Evolutionary conservation across 2,797 vertebrate species (phyloP), one percentile per base, ranked within the genome.

Genomic region (Hirundo rustica): DNA sequence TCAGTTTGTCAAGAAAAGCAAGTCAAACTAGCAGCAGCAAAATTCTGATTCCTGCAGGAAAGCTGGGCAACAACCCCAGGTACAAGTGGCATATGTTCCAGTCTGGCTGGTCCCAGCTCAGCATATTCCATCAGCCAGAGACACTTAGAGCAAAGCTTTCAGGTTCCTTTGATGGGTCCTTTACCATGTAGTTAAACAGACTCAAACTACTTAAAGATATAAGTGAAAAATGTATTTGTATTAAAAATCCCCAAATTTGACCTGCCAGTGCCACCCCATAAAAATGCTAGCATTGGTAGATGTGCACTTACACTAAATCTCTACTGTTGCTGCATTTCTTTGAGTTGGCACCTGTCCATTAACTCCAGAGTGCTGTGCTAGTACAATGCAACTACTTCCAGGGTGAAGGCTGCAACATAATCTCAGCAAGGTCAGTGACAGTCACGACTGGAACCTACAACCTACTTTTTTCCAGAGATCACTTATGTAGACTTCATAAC

Each of bases 301-400:
- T 54, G 19, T 48, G 14, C 27, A 54, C 15, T 58, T 57, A 38
- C 87, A 91, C 10, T 58, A 68, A 72, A 84, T 36, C 53, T 77
- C 45, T 62, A 58, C 15, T 5, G 25, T 47, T 26, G 9, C 3
- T 15, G 5, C 19, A 20, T 42, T 23, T 83, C 68, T 66, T 16
- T 58, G 25, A 66, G 15, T 36, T 81, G 34, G 5, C 34, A 47
- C 23, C 55, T 26, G 17, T 9, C 27, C 54, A 30, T 36, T 72
- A 68, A 54, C 30, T 50, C 10, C 62, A 50, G 27, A 65, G 20
- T 23, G 5, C 25, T n/a, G 6, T 34, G 7, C 44, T 7, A 42
- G 12, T 15, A 42, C 5, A 60, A 40, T 19, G 38, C 42, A 72
- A n/a, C 16, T 27, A 27, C 0, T 0, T 13, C 7, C 19, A 47